Base-by-base conservation (phyloP, 2,797 vertebrate genomes). In the Lepus townsendii region DNA sequence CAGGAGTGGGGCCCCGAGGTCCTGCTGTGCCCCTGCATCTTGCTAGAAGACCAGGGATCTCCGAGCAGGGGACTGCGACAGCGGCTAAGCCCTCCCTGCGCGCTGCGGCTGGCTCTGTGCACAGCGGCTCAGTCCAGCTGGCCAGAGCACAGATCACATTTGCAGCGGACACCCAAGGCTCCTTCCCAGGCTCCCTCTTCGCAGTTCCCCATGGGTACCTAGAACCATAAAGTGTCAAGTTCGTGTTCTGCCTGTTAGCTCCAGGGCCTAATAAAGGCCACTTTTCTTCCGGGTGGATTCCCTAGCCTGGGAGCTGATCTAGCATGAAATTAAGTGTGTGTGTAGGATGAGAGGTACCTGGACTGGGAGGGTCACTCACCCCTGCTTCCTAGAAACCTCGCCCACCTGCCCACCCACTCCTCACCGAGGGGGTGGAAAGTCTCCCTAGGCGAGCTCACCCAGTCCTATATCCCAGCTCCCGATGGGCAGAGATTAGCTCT, bases 381-480 rank as follows among this genome's bases (percentile, higher is more conserved):
- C 93, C 80, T 87, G 96, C 96, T 76, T 93, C 97, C 92, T 95
- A 83, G 97, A 96, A 97, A 97, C 97, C 83, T 77, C 6, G 0
- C 17, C 83, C 1, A 3, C 91, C 91, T 22, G 76, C 90, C 63
- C 57, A 54, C 66, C 71, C 22, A 52, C 52, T 76, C 50, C 62
- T 65, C 24, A 35, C n/a, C n/a, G 42, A 57, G 54, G 4, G 5
- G 11, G 24, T 32, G n/a, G 87, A 62, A 62, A 52, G 52, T 54
- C 77, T 82, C 78, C 24, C 94, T 17, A 7, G 35, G 89, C 47
- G 27, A 76, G 72, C n/a, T 52, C 26, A 66, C 22, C 27, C 19
- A 50, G 26, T 60, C 14, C 76, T 50, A 62, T 95, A 84, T 96
- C 97, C 95, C 50, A 32, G 97, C 71, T 92, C 90, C 73, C 68